Conservation (phyloP, 2,113 vertebrate genomes). For the Calidris pygmaea region DNA sequence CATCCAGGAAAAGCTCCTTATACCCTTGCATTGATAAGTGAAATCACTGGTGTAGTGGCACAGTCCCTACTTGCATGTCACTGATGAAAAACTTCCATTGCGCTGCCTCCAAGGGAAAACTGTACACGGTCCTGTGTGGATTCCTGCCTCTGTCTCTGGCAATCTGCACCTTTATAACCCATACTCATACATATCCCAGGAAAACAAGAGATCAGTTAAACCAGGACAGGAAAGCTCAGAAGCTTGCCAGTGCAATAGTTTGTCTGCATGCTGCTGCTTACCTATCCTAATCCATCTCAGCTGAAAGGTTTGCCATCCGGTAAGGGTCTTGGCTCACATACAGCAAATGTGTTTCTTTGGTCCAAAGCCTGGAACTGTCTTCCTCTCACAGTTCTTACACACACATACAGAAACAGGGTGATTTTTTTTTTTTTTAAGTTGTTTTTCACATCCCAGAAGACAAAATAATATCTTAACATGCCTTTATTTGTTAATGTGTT, state of each 20-base stretch:
- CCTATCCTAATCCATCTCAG: not conserved
- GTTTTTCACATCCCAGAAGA: not conserved
- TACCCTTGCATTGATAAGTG: not conserved
- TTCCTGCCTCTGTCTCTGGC: not conserved
- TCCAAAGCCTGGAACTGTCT: not conserved
- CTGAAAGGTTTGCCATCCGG: not conserved
- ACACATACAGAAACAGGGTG: not conserved
- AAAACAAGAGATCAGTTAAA: not conserved
- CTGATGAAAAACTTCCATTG: not conserved
- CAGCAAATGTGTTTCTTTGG: not conserved
- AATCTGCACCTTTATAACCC: not conserved
- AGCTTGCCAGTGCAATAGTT: not conserved
- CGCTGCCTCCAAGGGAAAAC: not conserved
- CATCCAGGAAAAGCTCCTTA: not conserved
- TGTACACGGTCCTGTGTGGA: not conserved
- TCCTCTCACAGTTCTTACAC: not conserved
- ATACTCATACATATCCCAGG: not conserved
- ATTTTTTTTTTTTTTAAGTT: not conserved
- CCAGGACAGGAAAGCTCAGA: not conserved
- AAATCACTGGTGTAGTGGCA: not conserved
- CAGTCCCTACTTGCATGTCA: not conserved
- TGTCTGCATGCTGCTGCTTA: not conserved
- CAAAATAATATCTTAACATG: not conserved
- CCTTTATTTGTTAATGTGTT: not conserved
- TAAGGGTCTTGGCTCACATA: not conserved